These are phyloP conservation scores for Danio aesculapii DNA, from an alignment of 2,797 vertebrate species.

Conservation along the genomic window DNA sequence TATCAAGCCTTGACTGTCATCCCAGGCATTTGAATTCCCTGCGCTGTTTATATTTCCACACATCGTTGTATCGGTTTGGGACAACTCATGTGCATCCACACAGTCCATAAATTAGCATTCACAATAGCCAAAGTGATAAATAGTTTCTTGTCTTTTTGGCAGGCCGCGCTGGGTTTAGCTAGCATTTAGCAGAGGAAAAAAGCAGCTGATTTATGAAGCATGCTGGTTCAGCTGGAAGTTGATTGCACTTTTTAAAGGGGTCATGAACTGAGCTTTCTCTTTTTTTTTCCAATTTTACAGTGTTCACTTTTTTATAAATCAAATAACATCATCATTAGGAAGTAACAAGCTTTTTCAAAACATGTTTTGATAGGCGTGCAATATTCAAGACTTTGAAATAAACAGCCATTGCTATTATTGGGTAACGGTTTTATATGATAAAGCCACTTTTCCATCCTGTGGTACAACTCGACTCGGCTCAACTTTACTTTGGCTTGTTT, in stretches of 20 bases:
- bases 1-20: constrained; percentile 50
- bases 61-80: constrained; percentile 41
- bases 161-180: not conserved
- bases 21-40: constrained; percentile 46
- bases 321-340: no score
- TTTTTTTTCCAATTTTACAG: not conserved
- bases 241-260: constrained; percentile 61
- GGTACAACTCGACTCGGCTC: no score
- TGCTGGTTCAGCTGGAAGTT: constrained; percentile 60
- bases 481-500: no score
- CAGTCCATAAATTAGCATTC: constrained; percentile 50
- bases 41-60: constrained; percentile 41
- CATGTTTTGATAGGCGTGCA: no score
- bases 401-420: no score
- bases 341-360: no score
- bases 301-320: not conserved
- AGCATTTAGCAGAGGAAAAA: constrained; percentile 29
- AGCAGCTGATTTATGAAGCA: constrained; percentile 64
- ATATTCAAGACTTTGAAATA: no score
- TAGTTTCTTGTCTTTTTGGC: constrained; percentile 11
- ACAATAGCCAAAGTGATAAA: constrained; percentile 53
- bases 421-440: no score
- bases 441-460: no score
- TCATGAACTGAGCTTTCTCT: not conserved
- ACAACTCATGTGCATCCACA: constrained; percentile 22